Evolutionary conservation across 2,113 vertebrate genomes (phyloP), one percentile per base, ranked within the genome.

Genomic region (Oryctolagus cuniculus): DNA sequence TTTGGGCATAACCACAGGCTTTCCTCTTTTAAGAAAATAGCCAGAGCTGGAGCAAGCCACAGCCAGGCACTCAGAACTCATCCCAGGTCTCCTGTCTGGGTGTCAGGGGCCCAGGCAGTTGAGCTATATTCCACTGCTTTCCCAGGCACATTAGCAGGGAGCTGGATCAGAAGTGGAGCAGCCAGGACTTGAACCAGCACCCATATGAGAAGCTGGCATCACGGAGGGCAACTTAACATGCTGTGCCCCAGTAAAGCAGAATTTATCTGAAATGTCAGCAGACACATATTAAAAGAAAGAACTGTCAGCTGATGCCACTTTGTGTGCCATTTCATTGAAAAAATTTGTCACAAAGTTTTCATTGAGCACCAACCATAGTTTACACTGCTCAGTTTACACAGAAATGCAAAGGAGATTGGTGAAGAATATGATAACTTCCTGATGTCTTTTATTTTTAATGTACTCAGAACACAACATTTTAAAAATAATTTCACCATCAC

Each of bases 1-100:
- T 99, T 99, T 98, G 98, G 99, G 98, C 98, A 98, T 97, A 93
- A 34, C 98, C 97, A 98, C 98, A 95, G 98, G 96, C 96, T 97
- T 98, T 98, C 98, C 98, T 98, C 95, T 96, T 98, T 98, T 98
- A 98, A 98, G 44, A 44, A 44, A 44, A 44, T 44, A 5, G 44
- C 44, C 44, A 44, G 6, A n/a, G n/a, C n/a, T n/a, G n/a, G n/a
- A n/a, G n/a, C n/a, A n/a, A n/a, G n/a, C n/a, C n/a, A n/a, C 38
- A 38, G 38, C 38, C 38, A 38, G 38, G 38, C 38, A 38, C 38
- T 38, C 38, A 38, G 38, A 38, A 38, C 38, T 38, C 38, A 38
- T 38, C 38, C 38, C 38, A 4, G 3, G 38, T 38, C 38, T 38
- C 38, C 38, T 38, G 4, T 38, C 38, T 38, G 38, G 38, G 38